Evolutionary conservation across 2,113 vertebrate species (phyloP).

Genomic region (Cyanistes caeruleus): DNA sequence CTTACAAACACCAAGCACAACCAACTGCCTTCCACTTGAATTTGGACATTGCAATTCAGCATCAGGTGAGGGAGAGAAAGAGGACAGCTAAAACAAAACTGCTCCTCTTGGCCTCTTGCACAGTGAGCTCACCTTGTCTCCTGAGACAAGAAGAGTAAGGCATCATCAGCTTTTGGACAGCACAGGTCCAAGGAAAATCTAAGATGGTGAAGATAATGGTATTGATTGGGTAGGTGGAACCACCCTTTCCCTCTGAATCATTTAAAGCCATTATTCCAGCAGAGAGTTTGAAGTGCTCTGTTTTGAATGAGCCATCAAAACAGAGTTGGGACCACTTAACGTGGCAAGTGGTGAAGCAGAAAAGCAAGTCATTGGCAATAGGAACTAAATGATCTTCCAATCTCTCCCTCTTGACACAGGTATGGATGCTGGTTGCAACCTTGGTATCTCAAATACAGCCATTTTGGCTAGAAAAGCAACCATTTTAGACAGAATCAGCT

Average conservation of each 20-base stretch:
- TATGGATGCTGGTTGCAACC: background rate
- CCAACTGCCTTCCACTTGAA: background rate
- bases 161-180: background rate
- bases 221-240: slow-evolving; percentile 4
- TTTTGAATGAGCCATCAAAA: background rate
- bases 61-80: background rate
- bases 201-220: background rate
- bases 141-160: background rate
- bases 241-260: background rate
- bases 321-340: background rate
- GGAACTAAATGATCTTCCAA: background rate
- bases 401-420: background rate
- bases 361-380: background rate
- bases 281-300: background rate
- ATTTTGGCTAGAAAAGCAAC: background rate
- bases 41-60: background rate
- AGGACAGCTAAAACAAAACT: background rate
- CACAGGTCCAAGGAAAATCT: background rate
- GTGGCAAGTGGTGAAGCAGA: background rate
- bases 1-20: background rate
- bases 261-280: background rate
- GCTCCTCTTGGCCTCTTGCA: background rate
- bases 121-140: background rate
- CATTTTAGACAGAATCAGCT: background rate
- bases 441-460: background rate